Base-by-base conservation (phyloP, 1,140 invertebrate genomes). In the Mya arenaria region DNA sequence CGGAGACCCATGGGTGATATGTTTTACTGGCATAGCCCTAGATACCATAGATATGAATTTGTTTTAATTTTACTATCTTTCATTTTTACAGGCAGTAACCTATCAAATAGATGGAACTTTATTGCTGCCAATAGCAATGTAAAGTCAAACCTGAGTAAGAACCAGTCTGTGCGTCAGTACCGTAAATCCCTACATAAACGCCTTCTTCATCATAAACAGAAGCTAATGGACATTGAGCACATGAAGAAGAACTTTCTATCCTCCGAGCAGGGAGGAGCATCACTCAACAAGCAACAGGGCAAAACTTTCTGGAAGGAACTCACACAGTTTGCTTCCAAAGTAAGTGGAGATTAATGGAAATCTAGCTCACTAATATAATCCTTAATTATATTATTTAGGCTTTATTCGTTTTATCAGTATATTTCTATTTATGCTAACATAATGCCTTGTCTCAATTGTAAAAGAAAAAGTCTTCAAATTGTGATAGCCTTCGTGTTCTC, bases 171-270 rank as follows among this genome's bases (percentile, higher is more conserved):
- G 23, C 90, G 88, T 62, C 66, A 91, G 56, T 95, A 95, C 88
- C 93, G 95, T 17, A 94, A 95, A 80, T 96, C 95, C 88, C 92
- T 96, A 68, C 95, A 96, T 86, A 96, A 96, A 89, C 94, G 95
- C 73, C 91, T 96, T 25, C 94, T 96, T 89, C 94, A 95, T 85
- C 94, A 95, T 84, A 95, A 95, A 88, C 95, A 96, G 86, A 95
- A 96, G 84, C 92, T 96, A 79, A 95, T 96, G 81, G 95, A 96
- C 84, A 89, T 96, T 30, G 95, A 95, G 83, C 93, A 94, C 73
- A 56, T 83, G 34, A 85, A 85, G 71, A 80, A 82, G 37, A 84
- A 73, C 28, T 75, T 77, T 23, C 41, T 73, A 41, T 30, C 65
- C 48, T 44, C 78, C 56, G 78, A 85, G 17, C 71, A 74, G 41